Evolutionary conservation across 2,888 invertebrate species (phyloP).

Genomic region (Scrobipalpa atriplicella): DNA sequence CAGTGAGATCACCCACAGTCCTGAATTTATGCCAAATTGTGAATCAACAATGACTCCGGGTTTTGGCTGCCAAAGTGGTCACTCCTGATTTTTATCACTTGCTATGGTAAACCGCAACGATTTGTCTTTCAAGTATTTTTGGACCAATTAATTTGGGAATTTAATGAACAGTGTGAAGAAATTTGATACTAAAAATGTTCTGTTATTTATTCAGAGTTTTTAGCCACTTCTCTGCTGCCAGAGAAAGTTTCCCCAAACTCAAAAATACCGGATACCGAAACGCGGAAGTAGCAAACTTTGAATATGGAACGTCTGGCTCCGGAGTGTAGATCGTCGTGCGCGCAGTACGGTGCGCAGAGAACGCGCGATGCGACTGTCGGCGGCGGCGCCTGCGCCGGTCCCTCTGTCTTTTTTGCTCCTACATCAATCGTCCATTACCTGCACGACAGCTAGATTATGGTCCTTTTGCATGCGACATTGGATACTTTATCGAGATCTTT

Average conservation of each 20-base stretch:
- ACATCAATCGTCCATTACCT: conserved; percentile 12
- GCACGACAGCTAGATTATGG: conserved; percentile 28
- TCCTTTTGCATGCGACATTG: conserved; percentile 35
- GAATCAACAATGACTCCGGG: conserved; percentile 43
- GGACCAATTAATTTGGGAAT: background rate
- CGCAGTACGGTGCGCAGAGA: conserved; percentile 54
- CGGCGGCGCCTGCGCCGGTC: conserved; percentile 48
- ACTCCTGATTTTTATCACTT: conserved; percentile 6
- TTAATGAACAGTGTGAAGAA: background rate
- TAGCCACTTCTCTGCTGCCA: too few species aligned
- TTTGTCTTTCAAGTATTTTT: background rate
- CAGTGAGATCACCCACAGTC: conserved; percentile 44
- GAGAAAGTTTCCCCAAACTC: background rate
- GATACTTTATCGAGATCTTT: conserved; percentile 19
- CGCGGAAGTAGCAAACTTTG: conserved; percentile 5
- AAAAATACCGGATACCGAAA: background rate
- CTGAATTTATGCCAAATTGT: conserved; percentile 55
- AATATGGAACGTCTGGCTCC: conserved; percentile 36
- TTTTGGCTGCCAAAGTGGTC: conserved; percentile 30
- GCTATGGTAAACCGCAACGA: background rate
- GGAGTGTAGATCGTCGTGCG: conserved; percentile 39
- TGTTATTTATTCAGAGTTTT: background rate
- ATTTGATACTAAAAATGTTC: background rate
- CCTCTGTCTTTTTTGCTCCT: conserved; percentile 43
- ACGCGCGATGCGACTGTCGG: conserved; percentile 58